phyloP scores from a whole-genome alignment of 2,888 invertebrate genomes.

The Phyllotreta cruciferae region DNA sequence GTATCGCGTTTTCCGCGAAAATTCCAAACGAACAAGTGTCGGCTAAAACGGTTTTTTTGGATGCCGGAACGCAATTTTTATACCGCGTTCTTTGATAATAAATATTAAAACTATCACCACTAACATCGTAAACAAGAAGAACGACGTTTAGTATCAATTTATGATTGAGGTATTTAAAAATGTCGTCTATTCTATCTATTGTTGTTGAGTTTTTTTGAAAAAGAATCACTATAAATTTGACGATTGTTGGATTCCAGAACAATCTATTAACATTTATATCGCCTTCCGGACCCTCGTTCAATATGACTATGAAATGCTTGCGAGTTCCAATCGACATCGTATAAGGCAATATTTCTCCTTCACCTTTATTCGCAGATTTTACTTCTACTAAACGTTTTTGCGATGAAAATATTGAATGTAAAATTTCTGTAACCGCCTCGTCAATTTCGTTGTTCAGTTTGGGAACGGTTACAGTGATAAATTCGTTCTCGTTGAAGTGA shows the following conservation, averaged over 20 bases:
- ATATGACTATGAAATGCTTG: constrained; percentile 2
- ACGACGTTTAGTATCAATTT: constrained; percentile 7
- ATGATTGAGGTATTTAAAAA: neutral
- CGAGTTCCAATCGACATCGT: neutral
- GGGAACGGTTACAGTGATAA: neutral
- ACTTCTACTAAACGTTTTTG: constrained; percentile 8
- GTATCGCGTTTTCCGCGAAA: constrained; percentile 9
- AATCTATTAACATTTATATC: neutral
- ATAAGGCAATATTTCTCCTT: neutral
- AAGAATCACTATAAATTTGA: constrained; percentile 1
- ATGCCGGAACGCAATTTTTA: constrained; percentile 9
- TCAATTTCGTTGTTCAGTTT: neutral
- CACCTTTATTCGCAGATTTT: neutral
- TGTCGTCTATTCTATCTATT: neutral
- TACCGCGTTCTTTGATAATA: neutral
- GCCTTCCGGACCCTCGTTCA: neutral
- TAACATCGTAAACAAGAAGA: neutral
- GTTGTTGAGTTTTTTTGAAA: constrained; percentile 7
- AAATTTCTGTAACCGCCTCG: neutral
- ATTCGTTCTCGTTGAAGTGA: neutral
- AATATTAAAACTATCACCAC: constrained; percentile 5
- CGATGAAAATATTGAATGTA: neutral
- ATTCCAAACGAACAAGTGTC: constrained; percentile 27
- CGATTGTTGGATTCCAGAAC: neutral
- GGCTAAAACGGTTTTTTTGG: neutral